A percentile compares a stretch with the other conserved stretches of the same genome.
phyloP scores from a whole-genome alignment of 2,797 vertebrate species.

The Pseudotriccus pelzelni region DNA sequence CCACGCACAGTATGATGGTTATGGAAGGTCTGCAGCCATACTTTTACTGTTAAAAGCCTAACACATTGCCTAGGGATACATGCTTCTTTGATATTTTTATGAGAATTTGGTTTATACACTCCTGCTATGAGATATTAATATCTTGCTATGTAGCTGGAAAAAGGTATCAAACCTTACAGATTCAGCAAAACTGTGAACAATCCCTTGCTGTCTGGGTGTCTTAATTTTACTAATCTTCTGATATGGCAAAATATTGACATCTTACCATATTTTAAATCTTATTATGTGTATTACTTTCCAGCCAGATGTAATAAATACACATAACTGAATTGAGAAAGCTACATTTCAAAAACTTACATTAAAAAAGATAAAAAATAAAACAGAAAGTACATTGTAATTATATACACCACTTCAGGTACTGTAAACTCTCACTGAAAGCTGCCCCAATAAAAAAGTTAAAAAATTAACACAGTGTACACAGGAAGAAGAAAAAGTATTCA shows the following conservation, averaged over 20 bases:
- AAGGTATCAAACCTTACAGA: not conserved
- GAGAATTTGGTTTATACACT: not conserved
- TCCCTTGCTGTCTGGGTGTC: not conserved
- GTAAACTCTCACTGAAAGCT: constrained; percentile 64
- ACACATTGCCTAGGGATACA: not conserved
- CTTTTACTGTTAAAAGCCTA: not conserved
- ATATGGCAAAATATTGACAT: constrained; percentile 13
- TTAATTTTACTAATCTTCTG: constrained; percentile 9
- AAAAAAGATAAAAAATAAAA: not conserved
- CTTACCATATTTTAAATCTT: constrained; percentile 27
- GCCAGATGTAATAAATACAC: constrained; percentile 15
- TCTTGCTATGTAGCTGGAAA: not conserved
- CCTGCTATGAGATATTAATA: constrained; percentile 8
- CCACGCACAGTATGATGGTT: not conserved
- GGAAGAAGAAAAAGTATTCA: constrained; percentile 74
- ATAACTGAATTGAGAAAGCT: constrained; percentile 24
- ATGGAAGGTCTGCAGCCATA: not conserved
- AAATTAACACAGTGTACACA: constrained; percentile 70
- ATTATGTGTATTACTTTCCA: not conserved
- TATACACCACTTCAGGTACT: constrained; percentile 65
- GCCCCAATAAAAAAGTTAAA: constrained; percentile 59
- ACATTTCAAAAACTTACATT: not conserved
- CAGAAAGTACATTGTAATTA: constrained; percentile 47
- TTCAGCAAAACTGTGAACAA: constrained; percentile 20
- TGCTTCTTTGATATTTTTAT: constrained; percentile 8